Evolutionary conservation across 2,797 vertebrate species (phyloP), one percentile per base, ranked within the genome.

Genomic region (Sebastes hopkinsi): DNA sequence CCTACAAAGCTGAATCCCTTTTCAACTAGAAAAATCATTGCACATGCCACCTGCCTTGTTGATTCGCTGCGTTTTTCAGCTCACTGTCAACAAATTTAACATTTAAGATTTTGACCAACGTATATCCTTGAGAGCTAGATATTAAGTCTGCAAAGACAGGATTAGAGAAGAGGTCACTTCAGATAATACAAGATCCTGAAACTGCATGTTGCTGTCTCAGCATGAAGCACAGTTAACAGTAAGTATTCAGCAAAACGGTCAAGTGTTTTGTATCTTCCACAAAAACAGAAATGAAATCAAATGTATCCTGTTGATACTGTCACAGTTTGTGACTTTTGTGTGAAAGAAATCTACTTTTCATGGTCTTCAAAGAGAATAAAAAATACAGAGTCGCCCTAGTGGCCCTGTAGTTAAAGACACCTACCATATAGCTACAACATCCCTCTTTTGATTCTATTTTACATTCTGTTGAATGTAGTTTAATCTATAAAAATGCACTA

Each of bases 121-220:
- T 61, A 30, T 20, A 42, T 52, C 8, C 56, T 69, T 32, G 16
- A 67, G 60, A 75, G 25, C 10, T 25, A 50, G 42, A 46, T 27
- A 10, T 73, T 66, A 73, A 67, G 27, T 68, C 77, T 76, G 72
- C 16, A 25, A 60, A 65, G 62, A 80, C 50, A 60, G 72, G 79
- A 89, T 90, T 85, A 82, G 25, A 77, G 34, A 55, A 79, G 42
- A 87, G 81, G 80, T 84, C 66, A 75, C 77, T 84, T 70, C 72
- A 85, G 83, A 81, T 77, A 80, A 67, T 27, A 70, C 10, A 29
- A 76, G 59, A 77, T 74, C 67, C 67, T 62, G 25, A 78, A 77
- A 79, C 73, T 55, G 67, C 78, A 68, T 38, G 52, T 72, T 81
- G 79, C 10, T n/a, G 34, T 79, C 82, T 72, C 77, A 79, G 76